Base-by-base conservation (phyloP, 2,888 invertebrate species). In the Drosophila kuntzei region DNA sequence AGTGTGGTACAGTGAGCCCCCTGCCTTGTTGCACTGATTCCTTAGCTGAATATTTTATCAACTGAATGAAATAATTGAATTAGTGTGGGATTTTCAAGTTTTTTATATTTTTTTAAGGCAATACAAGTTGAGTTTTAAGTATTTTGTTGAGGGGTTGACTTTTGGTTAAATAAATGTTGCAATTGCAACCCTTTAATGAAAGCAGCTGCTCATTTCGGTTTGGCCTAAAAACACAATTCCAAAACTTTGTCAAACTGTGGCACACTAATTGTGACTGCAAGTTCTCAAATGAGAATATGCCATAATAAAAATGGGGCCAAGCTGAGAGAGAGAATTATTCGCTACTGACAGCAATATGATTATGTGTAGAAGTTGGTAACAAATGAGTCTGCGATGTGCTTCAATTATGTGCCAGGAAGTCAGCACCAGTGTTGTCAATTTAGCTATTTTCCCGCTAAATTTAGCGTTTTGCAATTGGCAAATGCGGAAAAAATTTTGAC, bases 381-480 rank as follows among this genome's bases (percentile, higher is more conserved):
- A 87, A 85, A 87, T 82, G 84, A 82, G 85, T 82, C 85, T 87
- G 84, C 79, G 77, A 80, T 84, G 83, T 87, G 83, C 83, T 69
- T 87, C 87, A 83, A 83, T 83, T 83, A 83, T 79, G 62, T 62
- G 76, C 66, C 75, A 70, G 76, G 67, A 80, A 71, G 70, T 63
- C 54, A 60, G 58, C n/a, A n/a, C n/a, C n/a, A n/a, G n/a, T n/a
- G n/a, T n/a, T n/a, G n/a, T n/a, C n/a, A n/a, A n/a, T n/a, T n/a
- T n/a, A n/a, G n/a, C n/a, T n/a, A n/a, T n/a, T n/a, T n/a, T n/a
- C n/a, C n/a, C n/a, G n/a, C n/a, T n/a, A n/a, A n/a, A n/a, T n/a
- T n/a, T n/a, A n/a, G n/a, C n/a, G n/a, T n/a, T n/a, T n/a, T n/a
- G n/a, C n/a, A n/a, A n/a, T n/a, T n/a, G n/a, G n/a, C n/a, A n/a